Evolutionary conservation across 2,888 invertebrate genomes (phyloP).

Genomic region (Eupithecia subumbrata): DNA sequence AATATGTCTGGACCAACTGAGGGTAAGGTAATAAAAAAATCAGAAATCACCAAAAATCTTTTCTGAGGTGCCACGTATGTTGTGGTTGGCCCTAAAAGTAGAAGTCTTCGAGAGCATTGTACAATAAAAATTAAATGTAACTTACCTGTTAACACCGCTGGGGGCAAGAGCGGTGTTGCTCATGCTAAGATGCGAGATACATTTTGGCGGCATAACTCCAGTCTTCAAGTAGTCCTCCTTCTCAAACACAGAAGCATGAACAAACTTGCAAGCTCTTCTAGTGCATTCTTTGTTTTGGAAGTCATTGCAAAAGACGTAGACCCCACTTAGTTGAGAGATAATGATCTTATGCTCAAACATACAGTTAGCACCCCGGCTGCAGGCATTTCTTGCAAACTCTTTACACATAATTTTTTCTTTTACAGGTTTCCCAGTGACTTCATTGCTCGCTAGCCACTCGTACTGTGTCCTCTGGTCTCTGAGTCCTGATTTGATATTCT

Average conservation of each 20-base stretch:
- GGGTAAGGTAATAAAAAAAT: no score
- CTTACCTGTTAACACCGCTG: background rate
- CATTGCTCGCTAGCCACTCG: background rate
- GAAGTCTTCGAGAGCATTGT: background rate
- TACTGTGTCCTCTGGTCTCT: background rate
- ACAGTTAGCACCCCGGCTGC: slow-evolving; percentile 60
- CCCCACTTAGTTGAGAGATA: slow-evolving; percentile 56
- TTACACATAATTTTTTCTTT: slow-evolving; percentile 57
- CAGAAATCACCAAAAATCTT: no score
- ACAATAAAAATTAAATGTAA: background rate
- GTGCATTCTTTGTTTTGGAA: slow-evolving; percentile 64
- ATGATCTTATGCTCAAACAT: slow-evolving; percentile 64
- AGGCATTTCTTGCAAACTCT: slow-evolving; percentile 65
- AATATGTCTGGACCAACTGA: no score
- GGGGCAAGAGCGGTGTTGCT: slow-evolving; percentile 15
- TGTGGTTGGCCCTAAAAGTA: no score
- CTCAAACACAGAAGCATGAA: slow-evolving; percentile 69
- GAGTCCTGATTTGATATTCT: slow-evolving; percentile 56
- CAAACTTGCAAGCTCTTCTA: slow-evolving; percentile 61
- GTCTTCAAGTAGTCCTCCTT: slow-evolving; percentile 62
- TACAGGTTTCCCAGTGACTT: background rate
- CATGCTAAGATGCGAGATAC: slow-evolving; percentile 58
- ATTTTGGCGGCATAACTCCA: slow-evolving; percentile 60
- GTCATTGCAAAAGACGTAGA: slow-evolving; percentile 68
- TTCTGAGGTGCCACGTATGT: no score